A percentile compares a stretch with the other conserved stretches of the same genome.
Evolutionary conservation across 2,113 vertebrate genomes (phyloP).

Genomic region (Charina bottae): DNA sequence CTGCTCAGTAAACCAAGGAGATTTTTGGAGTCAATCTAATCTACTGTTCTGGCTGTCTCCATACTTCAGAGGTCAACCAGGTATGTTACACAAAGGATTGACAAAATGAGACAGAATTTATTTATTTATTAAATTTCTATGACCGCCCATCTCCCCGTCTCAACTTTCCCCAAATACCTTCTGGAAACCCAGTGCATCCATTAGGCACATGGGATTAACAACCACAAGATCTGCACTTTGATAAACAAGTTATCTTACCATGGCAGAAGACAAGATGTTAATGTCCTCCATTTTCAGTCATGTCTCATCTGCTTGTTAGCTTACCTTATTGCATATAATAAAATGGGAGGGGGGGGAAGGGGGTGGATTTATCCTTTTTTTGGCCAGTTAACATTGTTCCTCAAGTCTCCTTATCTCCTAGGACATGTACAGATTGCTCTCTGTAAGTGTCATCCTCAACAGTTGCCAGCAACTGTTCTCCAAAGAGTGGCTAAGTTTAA

Average conservation of each 20-base stretch:
- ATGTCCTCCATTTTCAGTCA: too few relatives aligned
- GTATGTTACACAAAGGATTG: background rate
- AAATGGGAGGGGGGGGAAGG: background rate
- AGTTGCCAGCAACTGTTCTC: background rate
- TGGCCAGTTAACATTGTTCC: background rate
- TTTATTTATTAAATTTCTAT: too few relatives aligned
- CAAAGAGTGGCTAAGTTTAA: background rate
- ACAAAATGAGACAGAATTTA: background rate
- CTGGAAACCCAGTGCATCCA: background rate
- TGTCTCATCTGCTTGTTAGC: too few relatives aligned
- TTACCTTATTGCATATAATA: background rate
- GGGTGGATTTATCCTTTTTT: background rate
- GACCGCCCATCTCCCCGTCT: too few relatives aligned
- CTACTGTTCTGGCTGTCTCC: background rate
- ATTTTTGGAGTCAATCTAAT: background rate
- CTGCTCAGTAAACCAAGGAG: background rate
- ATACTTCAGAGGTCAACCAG: background rate
- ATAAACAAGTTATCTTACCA: background rate
- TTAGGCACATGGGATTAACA: background rate
- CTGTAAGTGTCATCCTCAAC: background rate
- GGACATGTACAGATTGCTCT: background rate
- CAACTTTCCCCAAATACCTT: background rate
- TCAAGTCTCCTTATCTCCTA: background rate
- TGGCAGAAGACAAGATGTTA: too few relatives aligned
- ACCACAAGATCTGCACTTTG: background rate